phyloP scores from a whole-genome alignment of 1,140 invertebrate species.

The Metaphire vulgaris region DNA sequence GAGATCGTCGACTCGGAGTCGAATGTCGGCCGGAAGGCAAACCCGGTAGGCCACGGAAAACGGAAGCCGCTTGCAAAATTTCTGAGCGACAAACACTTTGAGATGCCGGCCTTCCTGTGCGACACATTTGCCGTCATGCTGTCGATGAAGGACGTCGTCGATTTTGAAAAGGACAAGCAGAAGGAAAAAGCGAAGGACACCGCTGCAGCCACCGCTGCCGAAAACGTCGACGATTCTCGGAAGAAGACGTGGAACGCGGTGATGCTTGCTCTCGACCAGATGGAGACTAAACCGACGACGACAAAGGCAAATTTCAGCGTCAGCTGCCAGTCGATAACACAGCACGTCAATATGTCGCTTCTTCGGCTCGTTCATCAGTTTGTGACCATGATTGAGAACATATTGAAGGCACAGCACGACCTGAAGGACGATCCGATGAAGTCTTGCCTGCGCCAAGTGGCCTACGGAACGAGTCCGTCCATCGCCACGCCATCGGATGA shows the following conservation, averaged over 20 bases:
- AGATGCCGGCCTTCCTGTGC: conserved; percentile 83
- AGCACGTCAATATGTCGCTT: conserved; percentile 85
- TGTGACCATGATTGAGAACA: conserved; percentile 94
- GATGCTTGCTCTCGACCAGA: conserved; percentile 44
- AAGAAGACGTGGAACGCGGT: conserved; percentile 14
- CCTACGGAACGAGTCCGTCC: not conserved
- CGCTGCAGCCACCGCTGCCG: not conserved
- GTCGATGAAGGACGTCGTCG: conserved; percentile 74
- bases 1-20: conserved; percentile 74
- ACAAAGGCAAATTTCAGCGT: conserved; percentile 40
- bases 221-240: not conserved
- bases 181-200: conserved; percentile 38
- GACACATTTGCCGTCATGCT: conserved; percentile 81
- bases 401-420: conserved; percentile 85
- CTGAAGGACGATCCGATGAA: conserved; percentile 53
- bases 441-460: not conserved
- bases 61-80: conserved; percentile 21
- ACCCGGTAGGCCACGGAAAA: not conserved
- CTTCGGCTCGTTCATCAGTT: conserved; percentile 89
- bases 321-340: conserved; percentile 43
- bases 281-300: conserved; percentile 50
- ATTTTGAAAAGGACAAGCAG: conserved; percentile 77
- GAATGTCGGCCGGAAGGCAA: not conserved
- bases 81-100: conserved; percentile 49
- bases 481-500: not conserved